Evolutionary conservation across 1,140 invertebrate genomes (phyloP).

Genomic region (Galendromus occidentalis): DNA sequence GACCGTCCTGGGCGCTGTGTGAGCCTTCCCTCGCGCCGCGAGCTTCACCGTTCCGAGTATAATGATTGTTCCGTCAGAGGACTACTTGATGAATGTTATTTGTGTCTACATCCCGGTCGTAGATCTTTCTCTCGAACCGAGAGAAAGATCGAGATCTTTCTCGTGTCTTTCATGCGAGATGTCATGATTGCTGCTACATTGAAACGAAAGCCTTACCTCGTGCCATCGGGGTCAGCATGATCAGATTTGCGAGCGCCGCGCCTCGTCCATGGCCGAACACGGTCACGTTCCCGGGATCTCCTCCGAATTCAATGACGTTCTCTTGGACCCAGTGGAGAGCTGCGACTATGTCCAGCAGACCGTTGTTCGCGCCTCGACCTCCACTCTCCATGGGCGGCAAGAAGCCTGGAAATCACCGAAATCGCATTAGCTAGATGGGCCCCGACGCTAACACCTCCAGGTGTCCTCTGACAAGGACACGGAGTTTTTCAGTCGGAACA

Average conservation of each 20-base stretch:
- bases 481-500: too few relatives aligned
- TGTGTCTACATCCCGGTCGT: too few relatives aligned
- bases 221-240: constrained; percentile 73
- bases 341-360: constrained; percentile 82
- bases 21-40: too few relatives aligned
- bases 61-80: too few relatives aligned
- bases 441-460: too few relatives aligned
- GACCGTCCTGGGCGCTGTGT: too few relatives aligned
- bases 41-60: too few relatives aligned
- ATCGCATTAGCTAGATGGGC: not conserved
- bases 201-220: constrained; percentile 53
- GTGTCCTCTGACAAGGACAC: too few relatives aligned
- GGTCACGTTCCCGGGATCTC: constrained; percentile 78
- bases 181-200: constrained; percentile 4
- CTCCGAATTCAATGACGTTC: constrained; percentile 75
- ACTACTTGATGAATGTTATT: too few relatives aligned
- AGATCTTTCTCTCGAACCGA: too few relatives aligned
- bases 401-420: constrained; percentile 17
- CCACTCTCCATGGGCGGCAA: constrained; percentile 20
- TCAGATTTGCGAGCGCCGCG: constrained; percentile 78
- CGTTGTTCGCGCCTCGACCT: constrained; percentile 54
- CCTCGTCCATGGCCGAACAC: constrained; percentile 84
- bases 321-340: constrained; percentile 82
- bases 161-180: constrained; percentile 12
- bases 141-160: too few relatives aligned